A percentile compares a stretch with the other conserved stretches of the same genome.
phyloP scores from a whole-genome alignment of 2,797 vertebrate species.

The Chloroceryle amazona region DNA sequence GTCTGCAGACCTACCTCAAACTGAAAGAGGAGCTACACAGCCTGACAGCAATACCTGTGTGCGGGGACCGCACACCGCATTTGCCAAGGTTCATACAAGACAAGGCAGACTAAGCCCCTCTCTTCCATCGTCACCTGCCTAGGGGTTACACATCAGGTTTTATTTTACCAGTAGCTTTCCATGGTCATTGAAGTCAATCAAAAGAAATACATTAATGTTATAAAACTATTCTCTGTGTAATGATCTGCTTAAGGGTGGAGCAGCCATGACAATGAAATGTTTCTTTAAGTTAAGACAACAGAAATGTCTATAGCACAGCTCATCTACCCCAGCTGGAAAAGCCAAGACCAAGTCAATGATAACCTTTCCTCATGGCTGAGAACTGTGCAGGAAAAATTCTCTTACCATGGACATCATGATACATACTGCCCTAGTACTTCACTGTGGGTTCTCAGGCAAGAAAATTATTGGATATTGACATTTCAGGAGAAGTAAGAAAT shows the following conservation, averaged over 20 bases:
- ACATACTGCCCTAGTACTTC: neutral
- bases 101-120: neutral
- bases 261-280: neutral
- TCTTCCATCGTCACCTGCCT: neutral
- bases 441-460: neutral
- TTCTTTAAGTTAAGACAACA: neutral
- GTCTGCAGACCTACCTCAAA: neutral
- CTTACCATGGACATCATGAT: neutral
- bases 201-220: neutral
- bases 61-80: fast-evolving
- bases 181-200: neutral
- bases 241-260: neutral
- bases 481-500: neutral
- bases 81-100: neutral
- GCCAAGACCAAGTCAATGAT: neutral
- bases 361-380: neutral
- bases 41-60: neutral
- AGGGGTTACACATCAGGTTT: neutral
- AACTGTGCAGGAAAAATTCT: neutral
- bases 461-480: neutral
- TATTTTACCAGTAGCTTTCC: neutral
- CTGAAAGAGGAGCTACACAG: neutral
- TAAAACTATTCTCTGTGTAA: neutral
- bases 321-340: neutral
- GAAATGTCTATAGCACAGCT: neutral